Evolutionary conservation across 1,140 invertebrate species (phyloP).

Genomic region (Onthophagus taurus): DNA sequence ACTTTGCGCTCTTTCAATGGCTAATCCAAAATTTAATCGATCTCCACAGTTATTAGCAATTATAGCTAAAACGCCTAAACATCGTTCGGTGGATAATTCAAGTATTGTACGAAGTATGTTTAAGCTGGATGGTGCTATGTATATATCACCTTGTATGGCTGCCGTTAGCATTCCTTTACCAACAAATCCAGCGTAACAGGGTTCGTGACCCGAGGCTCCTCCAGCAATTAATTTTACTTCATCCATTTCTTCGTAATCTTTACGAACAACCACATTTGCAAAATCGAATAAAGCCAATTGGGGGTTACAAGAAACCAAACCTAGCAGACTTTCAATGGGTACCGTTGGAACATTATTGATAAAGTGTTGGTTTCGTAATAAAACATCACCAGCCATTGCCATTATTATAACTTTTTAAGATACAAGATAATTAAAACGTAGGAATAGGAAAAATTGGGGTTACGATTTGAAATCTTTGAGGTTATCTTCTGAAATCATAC

Average conservation of each 20-base stretch:
- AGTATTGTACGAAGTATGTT: slow-evolving; percentile 41
- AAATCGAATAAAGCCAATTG: slow-evolving; percentile 29
- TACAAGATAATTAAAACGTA: no score
- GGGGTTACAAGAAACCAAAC: slow-evolving; percentile 24
- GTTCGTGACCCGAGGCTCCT: slow-evolving; percentile 59
- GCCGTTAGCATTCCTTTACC: slow-evolving; percentile 59
- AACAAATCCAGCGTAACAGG: slow-evolving; percentile 52
- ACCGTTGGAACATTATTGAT: slow-evolving; percentile 16
- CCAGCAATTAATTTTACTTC: slow-evolving; percentile 55
- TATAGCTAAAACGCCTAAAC: slow-evolving; percentile 31
- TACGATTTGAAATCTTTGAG: no score
- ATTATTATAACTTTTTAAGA: no score
- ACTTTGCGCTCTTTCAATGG: slow-evolving; percentile 30
- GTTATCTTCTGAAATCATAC: no score
- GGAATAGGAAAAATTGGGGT: no score
- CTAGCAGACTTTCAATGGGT: slow-evolving; percentile 18
- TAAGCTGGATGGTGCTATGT: slow-evolving; percentile 44
- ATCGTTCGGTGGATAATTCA: slow-evolving; percentile 36
- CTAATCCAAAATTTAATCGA: slow-evolving; percentile 33
- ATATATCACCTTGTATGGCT: slow-evolving; percentile 45
- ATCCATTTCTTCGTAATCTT: slow-evolving; percentile 29
- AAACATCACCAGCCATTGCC: no score
- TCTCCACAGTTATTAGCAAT: slow-evolving; percentile 25
- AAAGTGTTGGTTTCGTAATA: slow-evolving; percentile 7
- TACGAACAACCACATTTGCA: slow-evolving; percentile 29